Percentiles rank a stretch among this genome's conserved stretches.
Evolutionary conservation across 2,888 invertebrate species (phyloP).

Genomic region (Crematogaster levior): DNA sequence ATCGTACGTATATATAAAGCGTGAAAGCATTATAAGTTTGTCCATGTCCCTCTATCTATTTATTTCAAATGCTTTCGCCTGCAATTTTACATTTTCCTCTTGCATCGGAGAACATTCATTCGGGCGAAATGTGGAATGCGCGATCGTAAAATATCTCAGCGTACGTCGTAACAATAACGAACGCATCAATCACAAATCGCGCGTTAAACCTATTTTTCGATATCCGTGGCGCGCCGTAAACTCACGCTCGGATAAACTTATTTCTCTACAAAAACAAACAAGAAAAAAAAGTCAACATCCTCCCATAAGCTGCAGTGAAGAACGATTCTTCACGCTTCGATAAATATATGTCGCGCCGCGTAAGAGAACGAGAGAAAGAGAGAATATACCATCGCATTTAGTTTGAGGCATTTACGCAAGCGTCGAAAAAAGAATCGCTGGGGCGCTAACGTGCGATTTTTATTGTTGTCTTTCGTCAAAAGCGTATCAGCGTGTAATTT

Average conservation of each 20-base stretch:
- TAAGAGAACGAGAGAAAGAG: neutral
- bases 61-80: neutral
- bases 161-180: constrained; percentile 37
- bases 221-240: neutral
- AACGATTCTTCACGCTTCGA: constrained; percentile 10
- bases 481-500: constrained; percentile 44
- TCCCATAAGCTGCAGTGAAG: constrained; percentile 9
- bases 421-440: constrained; percentile 6
- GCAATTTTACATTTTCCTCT: constrained; percentile 1
- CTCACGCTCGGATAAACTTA: neutral
- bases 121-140: constrained; percentile 13
- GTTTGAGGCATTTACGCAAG: neutral
- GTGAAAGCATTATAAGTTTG: neutral
- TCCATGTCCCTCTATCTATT: neutral
- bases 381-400: neutral
- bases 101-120: constrained; percentile 10
- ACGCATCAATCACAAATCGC: constrained; percentile 43
- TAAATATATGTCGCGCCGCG: neutral
- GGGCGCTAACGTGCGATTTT: constrained; percentile 45
- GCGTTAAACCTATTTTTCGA: constrained; percentile 39
- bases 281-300: constrained; percentile 13
- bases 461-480: constrained; percentile 53
- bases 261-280: constrained; percentile 13
- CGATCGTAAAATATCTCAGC: constrained; percentile 38
- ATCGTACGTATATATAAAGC: neutral